Evolutionary conservation across 2,888 invertebrate species (phyloP).

Genomic region (Hipparchia semele): DNA sequence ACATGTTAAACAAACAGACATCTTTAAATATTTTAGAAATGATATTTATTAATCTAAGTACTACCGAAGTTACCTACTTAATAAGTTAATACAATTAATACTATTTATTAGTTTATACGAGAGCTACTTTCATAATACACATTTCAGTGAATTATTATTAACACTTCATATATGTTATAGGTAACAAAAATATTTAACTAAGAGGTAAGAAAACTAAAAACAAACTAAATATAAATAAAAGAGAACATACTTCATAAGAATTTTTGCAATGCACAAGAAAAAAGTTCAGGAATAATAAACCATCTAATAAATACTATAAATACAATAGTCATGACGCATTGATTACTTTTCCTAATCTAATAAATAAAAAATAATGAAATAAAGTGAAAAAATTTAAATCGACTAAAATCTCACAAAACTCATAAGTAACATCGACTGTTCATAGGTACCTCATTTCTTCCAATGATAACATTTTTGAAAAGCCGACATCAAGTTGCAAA

Average conservation of each 20-base stretch:
- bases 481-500: slow-evolving; percentile 81
- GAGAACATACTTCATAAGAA: slow-evolving; percentile 56
- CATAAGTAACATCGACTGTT: slow-evolving; percentile 73
- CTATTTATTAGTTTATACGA: slow-evolving; percentile 75
- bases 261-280: slow-evolving; percentile 67
- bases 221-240: slow-evolving; percentile 67
- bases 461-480: slow-evolving; percentile 79
- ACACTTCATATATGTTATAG: slow-evolving; percentile 57
- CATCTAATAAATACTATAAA: slow-evolving; percentile 40
- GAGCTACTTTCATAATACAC: slow-evolving; percentile 61
- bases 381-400: slow-evolving; percentile 42
- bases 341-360: slow-evolving; percentile 40
- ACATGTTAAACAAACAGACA: slow-evolving; percentile 83
- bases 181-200: slow-evolving; percentile 59
- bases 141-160: slow-evolving; percentile 52
- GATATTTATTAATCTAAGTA: slow-evolving; percentile 79
- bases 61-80: slow-evolving; percentile 73
- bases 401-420: slow-evolving; percentile 59
- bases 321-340: slow-evolving; percentile 36
- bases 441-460: slow-evolving; percentile 79
- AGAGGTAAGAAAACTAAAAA: slow-evolving; percentile 53
- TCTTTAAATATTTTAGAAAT: slow-evolving; percentile 78
- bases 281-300: slow-evolving; percentile 48
- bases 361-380: slow-evolving; percentile 48
- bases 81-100: slow-evolving; percentile 79